Percentiles rank a stretch among this genome's conserved stretches.
Conservation (phyloP, 2,113 vertebrate genomes). For the Calypte anna region DNA sequence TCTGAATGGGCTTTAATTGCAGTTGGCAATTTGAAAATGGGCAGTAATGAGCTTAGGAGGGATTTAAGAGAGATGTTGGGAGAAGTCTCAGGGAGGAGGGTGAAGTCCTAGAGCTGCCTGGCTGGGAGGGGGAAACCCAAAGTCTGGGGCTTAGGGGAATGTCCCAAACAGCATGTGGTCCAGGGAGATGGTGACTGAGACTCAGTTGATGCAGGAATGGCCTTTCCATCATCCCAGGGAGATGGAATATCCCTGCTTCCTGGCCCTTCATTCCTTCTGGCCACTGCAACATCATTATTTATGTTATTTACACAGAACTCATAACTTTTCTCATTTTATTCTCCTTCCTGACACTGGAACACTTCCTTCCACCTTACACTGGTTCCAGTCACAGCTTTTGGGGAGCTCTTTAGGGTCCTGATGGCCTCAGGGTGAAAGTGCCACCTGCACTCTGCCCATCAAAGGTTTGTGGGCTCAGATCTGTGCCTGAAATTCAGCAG, state of each 20-base stretch:
- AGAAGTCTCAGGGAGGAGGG: not conserved
- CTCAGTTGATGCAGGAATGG: not conserved
- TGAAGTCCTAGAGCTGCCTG: not conserved
- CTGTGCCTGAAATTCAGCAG: fast-evolving
- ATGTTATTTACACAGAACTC: not conserved
- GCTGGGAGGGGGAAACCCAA: not conserved
- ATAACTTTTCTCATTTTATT: not conserved
- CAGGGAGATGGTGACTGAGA: not conserved
- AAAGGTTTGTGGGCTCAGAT: not conserved
- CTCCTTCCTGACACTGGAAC: not conserved
- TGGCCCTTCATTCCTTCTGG: not conserved
- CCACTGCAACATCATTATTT: not conserved
- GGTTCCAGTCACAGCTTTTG: not conserved
- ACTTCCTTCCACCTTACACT: not conserved
- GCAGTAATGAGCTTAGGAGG: not conserved
- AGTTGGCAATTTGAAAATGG: not conserved
- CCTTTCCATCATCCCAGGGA: not conserved
- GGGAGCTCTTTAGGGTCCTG: not conserved
- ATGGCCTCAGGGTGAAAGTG: not conserved
- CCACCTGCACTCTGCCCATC: not conserved
- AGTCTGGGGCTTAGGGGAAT: fast-evolving
- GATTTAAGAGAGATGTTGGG: not conserved
- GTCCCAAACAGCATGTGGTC: fast-evolving
- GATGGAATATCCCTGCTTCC: not conserved
- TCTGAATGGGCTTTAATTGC: not conserved